Evolutionary conservation across 1,140 invertebrate species (phyloP).

Genomic region (Gonatopus flavifemur): DNA sequence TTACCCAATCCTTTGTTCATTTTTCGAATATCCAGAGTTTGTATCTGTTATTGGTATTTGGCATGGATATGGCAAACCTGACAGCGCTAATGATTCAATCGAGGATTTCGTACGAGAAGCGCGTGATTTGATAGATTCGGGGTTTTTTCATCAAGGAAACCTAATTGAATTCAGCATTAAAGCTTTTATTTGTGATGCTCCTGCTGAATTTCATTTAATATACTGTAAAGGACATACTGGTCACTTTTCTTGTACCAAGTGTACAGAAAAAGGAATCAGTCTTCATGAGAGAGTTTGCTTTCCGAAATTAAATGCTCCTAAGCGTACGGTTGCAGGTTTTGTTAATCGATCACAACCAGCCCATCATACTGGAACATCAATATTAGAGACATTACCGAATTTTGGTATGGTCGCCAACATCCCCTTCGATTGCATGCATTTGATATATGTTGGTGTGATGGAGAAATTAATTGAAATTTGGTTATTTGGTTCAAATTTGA

Average conservation of each 20-base stretch:
- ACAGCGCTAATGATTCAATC: slow-evolving; percentile 30
- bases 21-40: slow-evolving; percentile 28
- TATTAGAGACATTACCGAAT: slow-evolving; percentile 17
- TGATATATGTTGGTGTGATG: slow-evolving; percentile 33
- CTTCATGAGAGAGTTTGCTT: slow-evolving; percentile 28
- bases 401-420: slow-evolving; percentile 28
- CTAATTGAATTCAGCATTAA: slow-evolving; percentile 20
- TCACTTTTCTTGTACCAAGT: slow-evolving; percentile 37
- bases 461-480: slow-evolving; percentile 30
- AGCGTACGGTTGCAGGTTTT: slow-evolving; percentile 19
- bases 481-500: slow-evolving; percentile 21
- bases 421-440: slow-evolving; percentile 36
- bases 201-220: slow-evolving; percentile 29
- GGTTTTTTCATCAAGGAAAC: slow-evolving; percentile 23
- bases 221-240: slow-evolving; percentile 20
- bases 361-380: slow-evolving; percentile 12
- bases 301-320: slow-evolving; percentile 7
- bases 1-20: slow-evolving; percentile 36
- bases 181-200: slow-evolving; percentile 35
- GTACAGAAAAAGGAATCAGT: slow-evolving; percentile 31
- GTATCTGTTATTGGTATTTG: slow-evolving; percentile 34
- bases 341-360: slow-evolving; percentile 4
- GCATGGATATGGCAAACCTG: slow-evolving; percentile 32
- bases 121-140: slow-evolving; percentile 16
- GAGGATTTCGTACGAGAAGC: slow-evolving; percentile 37